Evolutionary conservation across 2,797 vertebrate species (phyloP).

Genomic region (Coilia nasus): DNA sequence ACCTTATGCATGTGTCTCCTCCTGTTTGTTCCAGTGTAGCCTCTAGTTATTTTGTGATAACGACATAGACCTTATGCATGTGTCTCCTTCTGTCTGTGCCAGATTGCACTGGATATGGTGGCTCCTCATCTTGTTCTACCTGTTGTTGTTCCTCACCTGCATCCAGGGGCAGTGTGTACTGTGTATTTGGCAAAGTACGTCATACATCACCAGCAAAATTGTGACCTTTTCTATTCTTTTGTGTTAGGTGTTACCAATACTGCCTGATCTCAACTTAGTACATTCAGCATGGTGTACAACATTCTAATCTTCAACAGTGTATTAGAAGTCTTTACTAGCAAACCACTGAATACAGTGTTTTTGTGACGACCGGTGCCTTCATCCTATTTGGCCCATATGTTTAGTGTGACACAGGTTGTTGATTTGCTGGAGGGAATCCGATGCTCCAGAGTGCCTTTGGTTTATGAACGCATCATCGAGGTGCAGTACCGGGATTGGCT

Average conservation of each 20-base stretch:
- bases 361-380: background rate
- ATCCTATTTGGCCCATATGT: background rate
- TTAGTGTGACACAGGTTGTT: slow-evolving; percentile 80
- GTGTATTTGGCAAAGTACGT: slow-evolving; percentile 91
- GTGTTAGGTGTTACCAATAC: background rate
- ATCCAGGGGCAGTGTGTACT: slow-evolving; percentile 83
- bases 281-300: background rate
- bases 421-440: slow-evolving; percentile 85
- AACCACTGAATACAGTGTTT: background rate
- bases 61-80: background rate
- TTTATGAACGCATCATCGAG: slow-evolving; percentile 85
- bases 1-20: background rate
- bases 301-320: background rate
- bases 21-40: slow-evolving; percentile 61
- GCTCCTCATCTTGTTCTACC: slow-evolving; percentile 82
- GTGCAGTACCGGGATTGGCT: slow-evolving; percentile 84
- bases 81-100: slow-evolving; percentile 24
- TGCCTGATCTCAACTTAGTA: background rate
- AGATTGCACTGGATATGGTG: slow-evolving; percentile 89
- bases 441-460: slow-evolving; percentile 72
- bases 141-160: slow-evolving; percentile 76
- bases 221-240: background rate
- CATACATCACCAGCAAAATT: background rate
- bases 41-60: background rate
- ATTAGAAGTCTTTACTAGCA: background rate